phyloP scores from a whole-genome alignment of 2,888 invertebrate species.

The Trissoscelio sp. region DNA sequence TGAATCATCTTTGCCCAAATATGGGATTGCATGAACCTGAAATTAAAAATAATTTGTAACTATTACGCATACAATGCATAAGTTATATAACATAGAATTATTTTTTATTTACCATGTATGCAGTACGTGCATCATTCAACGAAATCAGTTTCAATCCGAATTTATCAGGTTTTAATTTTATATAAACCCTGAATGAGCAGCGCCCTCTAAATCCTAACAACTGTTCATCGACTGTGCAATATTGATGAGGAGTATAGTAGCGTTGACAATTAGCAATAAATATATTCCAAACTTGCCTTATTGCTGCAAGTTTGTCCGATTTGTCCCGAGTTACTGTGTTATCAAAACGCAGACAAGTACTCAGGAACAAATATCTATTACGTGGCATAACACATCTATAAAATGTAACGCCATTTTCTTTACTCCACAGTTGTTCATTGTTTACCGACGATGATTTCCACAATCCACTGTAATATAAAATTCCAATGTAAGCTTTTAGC shows the following conservation, averaged over 20 bases:
- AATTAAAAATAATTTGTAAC: background rate
- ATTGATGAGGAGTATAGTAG: background rate
- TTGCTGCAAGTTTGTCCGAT: constrained; percentile 8
- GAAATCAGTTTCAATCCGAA: constrained; percentile 79
- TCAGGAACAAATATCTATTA: background rate
- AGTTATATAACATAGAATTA: background rate
- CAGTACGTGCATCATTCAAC: constrained; percentile 77
- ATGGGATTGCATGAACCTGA: constrained; percentile 3
- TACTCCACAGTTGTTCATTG: background rate
- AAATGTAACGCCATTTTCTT: background rate
- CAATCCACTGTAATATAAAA: constrained; percentile 46
- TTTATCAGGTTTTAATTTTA: constrained; percentile 76
- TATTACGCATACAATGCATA: background rate
- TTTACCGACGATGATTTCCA: constrained; percentile 39
- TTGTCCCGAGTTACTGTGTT: background rate
- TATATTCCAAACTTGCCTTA: constrained; percentile 13
- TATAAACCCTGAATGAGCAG: constrained; percentile 74
- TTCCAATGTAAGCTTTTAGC: constrained; percentile 35
- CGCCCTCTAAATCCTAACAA: constrained; percentile 72
- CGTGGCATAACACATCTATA: background rate
- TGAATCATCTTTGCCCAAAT: constrained; percentile 9
- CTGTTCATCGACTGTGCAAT: constrained; percentile 75
- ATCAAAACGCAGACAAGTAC: background rate
- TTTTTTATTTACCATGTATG: constrained; percentile 71
- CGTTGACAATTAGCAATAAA: constrained; percentile 51